Evolutionary conservation across 2,797 vertebrate species (phyloP).

Genomic region (Buceros bicornis): DNA sequence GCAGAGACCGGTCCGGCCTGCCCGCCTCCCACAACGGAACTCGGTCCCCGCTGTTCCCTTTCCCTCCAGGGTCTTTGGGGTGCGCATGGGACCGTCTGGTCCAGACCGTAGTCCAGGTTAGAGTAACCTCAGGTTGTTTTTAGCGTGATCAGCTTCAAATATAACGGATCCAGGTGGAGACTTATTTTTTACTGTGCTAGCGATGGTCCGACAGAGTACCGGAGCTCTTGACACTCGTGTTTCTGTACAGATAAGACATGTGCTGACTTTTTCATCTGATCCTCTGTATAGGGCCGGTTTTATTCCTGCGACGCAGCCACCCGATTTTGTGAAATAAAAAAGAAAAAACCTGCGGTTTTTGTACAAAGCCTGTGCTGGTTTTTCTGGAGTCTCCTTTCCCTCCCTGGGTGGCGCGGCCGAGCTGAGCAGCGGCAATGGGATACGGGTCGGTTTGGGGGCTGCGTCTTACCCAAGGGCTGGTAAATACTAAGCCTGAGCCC

Average conservation of each 20-base stretch:
- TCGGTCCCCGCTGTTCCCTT: constrained; percentile 12
- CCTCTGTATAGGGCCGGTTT: constrained; percentile 63
- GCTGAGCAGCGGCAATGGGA: fast-evolving
- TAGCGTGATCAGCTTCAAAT: constrained; percentile 65
- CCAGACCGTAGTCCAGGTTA: constrained; percentile 67
- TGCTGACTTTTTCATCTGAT: constrained; percentile 59
- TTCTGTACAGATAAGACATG: constrained; percentile 45
- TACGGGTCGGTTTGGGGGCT: fast-evolving
- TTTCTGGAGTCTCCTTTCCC: constrained; percentile 11
- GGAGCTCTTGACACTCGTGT: constrained; percentile 46
- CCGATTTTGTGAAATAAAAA: constrained; percentile 74
- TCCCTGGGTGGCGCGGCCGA: fast-evolving
- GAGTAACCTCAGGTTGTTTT: constrained; percentile 80
- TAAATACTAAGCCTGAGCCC: neutral
- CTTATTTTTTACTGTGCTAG: constrained; percentile 74
- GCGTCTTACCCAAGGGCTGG: fast-evolving
- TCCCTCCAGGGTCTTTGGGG: constrained; percentile 31
- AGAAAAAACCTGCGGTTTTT: constrained; percentile 32
- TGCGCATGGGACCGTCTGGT: constrained; percentile 56
- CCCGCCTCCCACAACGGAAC: constrained; percentile 19
- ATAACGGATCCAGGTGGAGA: constrained; percentile 63
- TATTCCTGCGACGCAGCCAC: constrained; percentile 67
- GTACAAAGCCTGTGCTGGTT: constrained; percentile 63
- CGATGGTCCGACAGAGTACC: constrained; percentile 33
- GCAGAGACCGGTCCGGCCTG: constrained; percentile 23